These are phyloP conservation scores for Micronisus gabar DNA, from an alignment of 2,113 vertebrate genomes.

Conservation along the genomic window DNA sequence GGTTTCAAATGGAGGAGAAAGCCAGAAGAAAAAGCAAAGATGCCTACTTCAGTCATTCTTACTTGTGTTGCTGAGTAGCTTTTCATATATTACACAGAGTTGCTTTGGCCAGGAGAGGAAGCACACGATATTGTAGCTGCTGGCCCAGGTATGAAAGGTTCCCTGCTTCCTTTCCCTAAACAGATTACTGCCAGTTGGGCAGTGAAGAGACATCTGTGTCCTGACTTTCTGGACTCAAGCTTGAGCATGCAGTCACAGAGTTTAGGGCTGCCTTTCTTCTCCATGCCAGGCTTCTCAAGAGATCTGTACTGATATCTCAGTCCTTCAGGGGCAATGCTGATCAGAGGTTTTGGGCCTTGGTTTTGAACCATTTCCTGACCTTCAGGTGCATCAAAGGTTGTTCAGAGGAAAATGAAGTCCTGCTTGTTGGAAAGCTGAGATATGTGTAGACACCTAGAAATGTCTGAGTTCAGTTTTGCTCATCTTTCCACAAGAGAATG, in stretches of 20 bases:
- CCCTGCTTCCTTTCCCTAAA: background rate
- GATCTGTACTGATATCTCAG: background rate
- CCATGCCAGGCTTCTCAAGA: background rate
- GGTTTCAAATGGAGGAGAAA: background rate
- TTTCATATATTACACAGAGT: background rate
- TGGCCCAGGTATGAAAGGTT: background rate
- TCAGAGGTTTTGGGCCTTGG: background rate
- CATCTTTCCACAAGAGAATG: background rate
- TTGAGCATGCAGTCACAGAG: background rate
- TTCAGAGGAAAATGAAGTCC: background rate
- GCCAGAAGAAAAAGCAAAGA: background rate
- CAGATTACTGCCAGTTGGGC: background rate
- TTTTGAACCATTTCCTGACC: background rate
- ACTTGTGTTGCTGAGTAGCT: background rate
- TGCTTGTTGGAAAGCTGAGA: background rate
- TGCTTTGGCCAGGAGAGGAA: background rate
- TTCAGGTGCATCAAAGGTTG: background rate
- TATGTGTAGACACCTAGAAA: background rate
- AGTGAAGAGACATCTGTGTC: background rate
- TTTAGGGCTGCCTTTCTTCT: background rate
- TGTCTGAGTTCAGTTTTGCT: background rate
- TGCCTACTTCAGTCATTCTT: background rate
- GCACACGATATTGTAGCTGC: accelerated
- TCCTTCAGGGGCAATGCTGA: background rate
- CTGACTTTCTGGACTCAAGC: background rate